Percentiles rank a stretch among this genome's conserved stretches.
Evolutionary conservation across 2,797 vertebrate genomes (phyloP).

Genomic region (Lepidocolaptes lacrymiger): DNA sequence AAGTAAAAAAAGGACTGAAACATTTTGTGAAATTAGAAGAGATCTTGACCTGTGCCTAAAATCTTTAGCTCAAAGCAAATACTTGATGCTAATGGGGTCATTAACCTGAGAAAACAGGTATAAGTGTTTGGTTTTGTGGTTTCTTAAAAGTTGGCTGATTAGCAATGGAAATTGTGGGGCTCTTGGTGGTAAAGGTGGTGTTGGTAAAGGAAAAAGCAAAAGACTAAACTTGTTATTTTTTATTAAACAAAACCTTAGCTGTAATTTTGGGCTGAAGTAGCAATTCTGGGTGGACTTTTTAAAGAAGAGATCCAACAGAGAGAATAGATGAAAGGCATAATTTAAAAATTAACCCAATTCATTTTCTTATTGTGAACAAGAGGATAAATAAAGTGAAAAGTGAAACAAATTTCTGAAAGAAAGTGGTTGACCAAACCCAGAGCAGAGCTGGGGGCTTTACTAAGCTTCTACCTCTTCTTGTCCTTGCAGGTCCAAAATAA

Average conservation of each 20-base stretch:
- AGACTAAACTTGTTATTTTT: not conserved
- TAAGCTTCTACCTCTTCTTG: not conserved
- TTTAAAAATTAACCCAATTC: not conserved
- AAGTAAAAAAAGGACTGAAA: not conserved
- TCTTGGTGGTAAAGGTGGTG: not conserved
- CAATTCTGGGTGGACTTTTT: not conserved
- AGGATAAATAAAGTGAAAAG: slow-evolving; percentile 18
- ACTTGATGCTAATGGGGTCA: not conserved
- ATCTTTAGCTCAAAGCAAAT: not conserved
- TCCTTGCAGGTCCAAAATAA: not conserved
- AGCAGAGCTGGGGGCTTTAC: not conserved
- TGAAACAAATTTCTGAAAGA: not conserved
- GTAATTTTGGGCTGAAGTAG: not conserved
- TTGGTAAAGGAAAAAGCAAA: not conserved
- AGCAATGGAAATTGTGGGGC: not conserved
- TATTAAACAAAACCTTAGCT: not conserved
- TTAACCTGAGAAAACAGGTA: slow-evolving; percentile 3
- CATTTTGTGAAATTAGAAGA: not conserved
- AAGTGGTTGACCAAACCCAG: not conserved
- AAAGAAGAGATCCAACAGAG: not conserved
- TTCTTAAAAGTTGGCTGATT: not conserved
- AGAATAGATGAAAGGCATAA: not conserved
- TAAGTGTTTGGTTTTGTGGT: not conserved
- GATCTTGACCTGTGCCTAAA: not conserved
- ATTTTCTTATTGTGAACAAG: not conserved